A percentile compares a stretch with the other conserved stretches of the same genome.
Evolutionary conservation across 2,113 vertebrate species (phyloP).

Genomic region (Tauraco erythrolophus): DNA sequence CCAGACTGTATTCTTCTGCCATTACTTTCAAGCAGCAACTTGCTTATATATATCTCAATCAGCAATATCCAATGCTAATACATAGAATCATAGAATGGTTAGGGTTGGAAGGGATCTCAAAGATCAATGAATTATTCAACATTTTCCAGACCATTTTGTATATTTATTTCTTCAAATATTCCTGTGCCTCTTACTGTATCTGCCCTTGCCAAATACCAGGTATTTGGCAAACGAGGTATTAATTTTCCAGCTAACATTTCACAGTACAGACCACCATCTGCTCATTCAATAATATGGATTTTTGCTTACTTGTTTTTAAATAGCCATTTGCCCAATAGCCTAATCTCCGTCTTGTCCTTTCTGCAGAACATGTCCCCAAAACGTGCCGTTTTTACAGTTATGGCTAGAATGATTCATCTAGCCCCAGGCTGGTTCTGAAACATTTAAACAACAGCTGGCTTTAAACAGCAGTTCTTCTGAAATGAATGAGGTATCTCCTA

Average conservation of each 20-base stretch:
- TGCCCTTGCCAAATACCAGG: not conserved
- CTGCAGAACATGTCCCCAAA: not conserved
- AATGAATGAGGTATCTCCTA: not conserved
- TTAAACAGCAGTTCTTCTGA: not conserved
- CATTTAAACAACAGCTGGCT: not conserved
- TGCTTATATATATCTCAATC: not conserved
- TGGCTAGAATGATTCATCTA: not conserved
- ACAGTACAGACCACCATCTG: not conserved
- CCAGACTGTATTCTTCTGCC: not conserved
- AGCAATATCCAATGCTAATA: not conserved
- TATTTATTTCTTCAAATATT: not conserved
- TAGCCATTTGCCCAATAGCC: not conserved
- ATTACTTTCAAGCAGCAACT: not conserved
- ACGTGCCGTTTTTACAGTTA: not conserved
- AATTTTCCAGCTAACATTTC: not conserved
- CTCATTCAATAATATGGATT: not conserved
- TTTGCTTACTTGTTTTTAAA: not conserved
- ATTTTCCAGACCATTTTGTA: not conserved
- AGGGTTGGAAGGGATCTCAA: too few species aligned
- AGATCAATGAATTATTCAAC: fast-evolving
- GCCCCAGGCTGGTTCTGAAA: not conserved
- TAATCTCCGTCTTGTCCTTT: not conserved
- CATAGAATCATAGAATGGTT: too few species aligned
- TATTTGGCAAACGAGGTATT: not conserved
- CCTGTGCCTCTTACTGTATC: not conserved